phyloP scores from a whole-genome alignment of 2,797 vertebrate species.

The Cryptoblepharus egeriae region DNA sequence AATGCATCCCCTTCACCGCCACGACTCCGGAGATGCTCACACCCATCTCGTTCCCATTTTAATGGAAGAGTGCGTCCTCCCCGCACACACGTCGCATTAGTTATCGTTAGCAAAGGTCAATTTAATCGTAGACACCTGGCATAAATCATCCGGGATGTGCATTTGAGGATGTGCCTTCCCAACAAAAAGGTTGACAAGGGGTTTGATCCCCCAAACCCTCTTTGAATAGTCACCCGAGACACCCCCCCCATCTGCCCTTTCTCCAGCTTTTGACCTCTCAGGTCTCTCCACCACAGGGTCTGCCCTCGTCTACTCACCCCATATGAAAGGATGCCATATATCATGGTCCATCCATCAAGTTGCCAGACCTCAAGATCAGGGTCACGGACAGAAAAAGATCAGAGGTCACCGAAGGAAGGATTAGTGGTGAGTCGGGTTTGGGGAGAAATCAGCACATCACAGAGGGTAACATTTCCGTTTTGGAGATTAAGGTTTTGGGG shows the following conservation, averaged over 20 bases:
- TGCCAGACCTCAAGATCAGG: conserved; percentile 59
- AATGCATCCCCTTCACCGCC: not conserved
- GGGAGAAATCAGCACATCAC: conserved; percentile 6
- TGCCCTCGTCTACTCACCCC: conserved; percentile 31
- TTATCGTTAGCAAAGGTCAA: conserved; percentile 67
- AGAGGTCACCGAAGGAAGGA: conserved; percentile 42
- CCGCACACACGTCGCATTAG: conserved; percentile 41
- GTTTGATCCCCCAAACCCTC: not conserved
- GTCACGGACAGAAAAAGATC: conserved; percentile 57
- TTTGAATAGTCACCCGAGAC: not conserved
- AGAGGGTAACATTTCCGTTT: conserved; percentile 36
- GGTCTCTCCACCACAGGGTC: not conserved
- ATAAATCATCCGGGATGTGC: conserved; percentile 57
- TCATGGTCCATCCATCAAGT: conserved; percentile 58
- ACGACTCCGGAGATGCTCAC: conserved; percentile 16
- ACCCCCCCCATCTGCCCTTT: not conserved
- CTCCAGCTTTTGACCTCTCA: not conserved
- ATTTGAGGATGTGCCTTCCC: conserved; percentile 1
- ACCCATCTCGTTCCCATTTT: conserved; percentile 29
- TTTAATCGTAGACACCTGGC: conserved; percentile 50
- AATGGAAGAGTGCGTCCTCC: conserved; percentile 53
- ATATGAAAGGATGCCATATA: conserved; percentile 53
- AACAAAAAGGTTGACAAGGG: conserved; percentile 46
- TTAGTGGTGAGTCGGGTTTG: not conserved
- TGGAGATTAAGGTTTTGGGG: conserved; percentile 6